A percentile compares a stretch with the other conserved stretches of the same genome.
These are phyloP conservation scores for Uloborus diversus DNA, from an alignment of 1,140 invertebrate genomes.

Conservation along the genomic window DNA sequence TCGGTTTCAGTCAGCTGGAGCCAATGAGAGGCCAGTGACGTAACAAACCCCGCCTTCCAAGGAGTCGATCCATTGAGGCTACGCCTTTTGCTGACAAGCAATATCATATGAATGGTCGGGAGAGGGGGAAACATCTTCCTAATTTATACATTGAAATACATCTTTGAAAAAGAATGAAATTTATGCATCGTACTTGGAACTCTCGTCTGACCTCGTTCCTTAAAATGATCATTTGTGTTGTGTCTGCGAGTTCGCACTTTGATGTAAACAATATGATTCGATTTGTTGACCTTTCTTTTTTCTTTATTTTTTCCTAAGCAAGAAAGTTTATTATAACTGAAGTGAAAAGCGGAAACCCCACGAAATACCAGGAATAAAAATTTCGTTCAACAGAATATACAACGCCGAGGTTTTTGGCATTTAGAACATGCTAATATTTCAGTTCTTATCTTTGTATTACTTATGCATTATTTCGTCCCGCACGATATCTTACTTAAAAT, in stretches of 20 bases:
- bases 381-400: no score
- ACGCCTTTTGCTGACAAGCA: slow-evolving; percentile 3
- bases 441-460: background rate
- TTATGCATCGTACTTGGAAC: background rate
- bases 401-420: background rate
- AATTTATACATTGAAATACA: slow-evolving; percentile 45
- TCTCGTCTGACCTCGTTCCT: slow-evolving; percentile 3
- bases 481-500: background rate
- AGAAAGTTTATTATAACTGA: no score
- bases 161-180: slow-evolving; percentile 11
- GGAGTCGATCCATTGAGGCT: slow-evolving; percentile 4
- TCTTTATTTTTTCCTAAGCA: background rate
- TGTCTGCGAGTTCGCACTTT: background rate
- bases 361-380: no score
- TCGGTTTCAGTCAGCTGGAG: slow-evolving; percentile 33
- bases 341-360: no score
- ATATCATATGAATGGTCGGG: slow-evolving; percentile 47
- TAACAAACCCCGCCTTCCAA: slow-evolving; percentile 17
- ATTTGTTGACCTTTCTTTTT: background rate
- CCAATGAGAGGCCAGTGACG: slow-evolving; percentile 42
- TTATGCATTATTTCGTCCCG: background rate
- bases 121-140: slow-evolving; percentile 35
- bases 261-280: no score
- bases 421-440: background rate
- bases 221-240: background rate